A percentile compares a stretch with the other conserved stretches of the same genome.
These are phyloP conservation scores for Neodiprion fabricii DNA, from an alignment of 1,140 invertebrate species.

Conservation along the genomic window DNA sequence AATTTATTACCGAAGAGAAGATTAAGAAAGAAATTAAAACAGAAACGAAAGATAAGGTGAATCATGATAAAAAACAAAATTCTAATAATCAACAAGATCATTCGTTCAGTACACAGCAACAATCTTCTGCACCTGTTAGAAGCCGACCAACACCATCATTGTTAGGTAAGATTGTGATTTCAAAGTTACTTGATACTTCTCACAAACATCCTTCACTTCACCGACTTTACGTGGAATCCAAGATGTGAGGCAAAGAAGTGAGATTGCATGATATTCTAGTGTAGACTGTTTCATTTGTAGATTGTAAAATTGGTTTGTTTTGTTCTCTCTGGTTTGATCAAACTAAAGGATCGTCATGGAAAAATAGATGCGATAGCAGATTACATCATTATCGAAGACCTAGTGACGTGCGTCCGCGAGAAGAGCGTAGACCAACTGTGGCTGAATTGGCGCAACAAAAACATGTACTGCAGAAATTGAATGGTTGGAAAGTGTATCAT, in stretches of 20 bases:
- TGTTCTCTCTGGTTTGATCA: slow-evolving; percentile 19
- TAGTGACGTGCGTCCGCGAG: slow-evolving; percentile 85
- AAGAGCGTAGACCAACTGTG: slow-evolving; percentile 82
- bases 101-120: slow-evolving; percentile 31
- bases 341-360: slow-evolving; percentile 61
- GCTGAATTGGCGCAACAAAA: slow-evolving; percentile 90
- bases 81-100: slow-evolving; percentile 34
- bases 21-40: slow-evolving; percentile 61
- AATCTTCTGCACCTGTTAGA: slow-evolving; percentile 37
- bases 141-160: slow-evolving; percentile 50
- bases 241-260: no score
- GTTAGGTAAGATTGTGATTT: slow-evolving; percentile 40
- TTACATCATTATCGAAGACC: slow-evolving; percentile 87
- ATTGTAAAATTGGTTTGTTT: no score
- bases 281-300: no score
- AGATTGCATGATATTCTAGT: no score
- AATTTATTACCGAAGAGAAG: slow-evolving; percentile 69
- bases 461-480: slow-evolving; percentile 86
- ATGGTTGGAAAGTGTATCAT: slow-evolving; percentile 95
- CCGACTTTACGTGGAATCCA: no score
- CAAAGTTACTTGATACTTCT: no score
- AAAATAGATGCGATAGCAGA: slow-evolving; percentile 65
- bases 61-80: slow-evolving; percentile 40
- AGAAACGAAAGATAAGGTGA: slow-evolving; percentile 45
- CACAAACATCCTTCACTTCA: no score